Evolutionary conservation across 2,797 vertebrate genomes (phyloP), one percentile per base, ranked within the genome.

Genomic region (Labeo calbasu): DNA sequence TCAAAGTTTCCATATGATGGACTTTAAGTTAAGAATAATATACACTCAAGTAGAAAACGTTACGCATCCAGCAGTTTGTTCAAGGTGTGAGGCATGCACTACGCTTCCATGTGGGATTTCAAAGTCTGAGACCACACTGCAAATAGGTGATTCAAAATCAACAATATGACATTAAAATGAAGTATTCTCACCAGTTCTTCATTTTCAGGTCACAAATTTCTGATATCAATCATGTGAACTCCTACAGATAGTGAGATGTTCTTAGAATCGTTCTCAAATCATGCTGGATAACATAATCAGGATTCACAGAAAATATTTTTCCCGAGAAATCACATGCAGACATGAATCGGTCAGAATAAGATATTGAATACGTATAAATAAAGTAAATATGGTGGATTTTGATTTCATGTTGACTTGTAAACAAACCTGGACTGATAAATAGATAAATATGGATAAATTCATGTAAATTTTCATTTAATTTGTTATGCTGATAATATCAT

Each of bases 11-110:
- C 65, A 61, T 36, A 19, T 46, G n/a, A 76, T 71, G 61, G 43
- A 75, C 77, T 50, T 65, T 36, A 4, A 57, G 82, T 79, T 21
- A 43, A 36, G 28, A 76, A 81, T 36, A 28, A 40, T n/a, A 78
- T 43, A 36, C 72, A 75, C 59, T 69, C 46, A 28, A 66, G 25
- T 23, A 65, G 12, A 53, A 21, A 53, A 53, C 14, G 4, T 32
- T 4, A 55, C 17, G 66, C 40, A 53, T 43, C 72, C 59, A 63
- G 12, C 14, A 66, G 66, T 46, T 83, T 46, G 19, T 46, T 83
- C 28, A 36, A 23, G 65, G 43, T 75, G 68, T 17, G 14, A 36
- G 21, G 36, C 61, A 84, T 61, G 70, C 28, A 14, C 65, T 65
- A 69, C 2, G 21, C 13, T 57, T 66, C 46, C 46, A 32, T 50